These are phyloP conservation scores for Progne subis DNA, from an alignment of 2,113 vertebrate genomes.

Conservation along the genomic window DNA sequence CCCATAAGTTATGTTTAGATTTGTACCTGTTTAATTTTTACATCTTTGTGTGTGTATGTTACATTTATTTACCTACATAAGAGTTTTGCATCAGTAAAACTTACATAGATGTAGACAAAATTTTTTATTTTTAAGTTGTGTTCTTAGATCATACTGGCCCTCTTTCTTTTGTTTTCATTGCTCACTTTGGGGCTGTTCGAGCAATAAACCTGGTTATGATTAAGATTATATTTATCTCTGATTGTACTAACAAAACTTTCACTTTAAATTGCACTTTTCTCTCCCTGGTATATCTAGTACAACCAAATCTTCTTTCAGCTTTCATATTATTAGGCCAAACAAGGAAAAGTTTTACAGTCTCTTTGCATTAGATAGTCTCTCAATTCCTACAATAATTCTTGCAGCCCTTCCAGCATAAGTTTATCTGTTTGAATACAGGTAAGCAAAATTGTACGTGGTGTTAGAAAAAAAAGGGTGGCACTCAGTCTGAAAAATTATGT, in stretches of 20 bases:
- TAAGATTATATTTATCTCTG: not conserved
- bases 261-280: not conserved
- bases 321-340: not conserved
- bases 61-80: too few species aligned
- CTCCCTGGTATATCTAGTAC: not conserved
- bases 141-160: not conserved
- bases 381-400: not conserved
- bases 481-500: not conserved
- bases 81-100: not conserved
- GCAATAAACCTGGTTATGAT: not conserved
- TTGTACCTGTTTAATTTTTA: not conserved
- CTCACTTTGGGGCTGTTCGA: not conserved
- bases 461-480: not conserved
- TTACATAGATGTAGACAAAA: not conserved
- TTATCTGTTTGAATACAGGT: not conserved
- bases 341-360: not conserved
- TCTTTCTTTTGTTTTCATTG: not conserved
- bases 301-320: not conserved
- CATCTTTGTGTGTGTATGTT: not conserved
- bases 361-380: not conserved
- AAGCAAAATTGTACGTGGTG: not conserved
- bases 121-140: not conserved
- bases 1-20: not conserved
- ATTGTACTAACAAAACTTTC: not conserved
- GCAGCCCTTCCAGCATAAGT: not conserved